These are phyloP conservation scores for Eumacrocentrus americanus DNA, from an alignment of 2,888 invertebrate species.

Conservation along the genomic window DNA sequence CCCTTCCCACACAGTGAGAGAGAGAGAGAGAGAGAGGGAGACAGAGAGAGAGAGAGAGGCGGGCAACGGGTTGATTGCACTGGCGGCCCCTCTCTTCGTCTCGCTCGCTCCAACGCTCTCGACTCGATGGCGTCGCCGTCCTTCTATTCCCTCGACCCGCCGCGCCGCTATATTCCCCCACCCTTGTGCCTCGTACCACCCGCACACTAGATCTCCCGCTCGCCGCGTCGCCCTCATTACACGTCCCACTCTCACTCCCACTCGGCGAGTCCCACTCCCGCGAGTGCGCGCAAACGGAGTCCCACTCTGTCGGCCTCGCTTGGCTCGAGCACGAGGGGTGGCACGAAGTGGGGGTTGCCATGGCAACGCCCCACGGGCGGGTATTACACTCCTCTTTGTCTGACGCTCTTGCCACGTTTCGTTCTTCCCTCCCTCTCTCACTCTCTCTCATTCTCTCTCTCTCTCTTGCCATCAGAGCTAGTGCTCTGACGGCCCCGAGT, in stretches of 20 bases:
- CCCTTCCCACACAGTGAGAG: constrained; percentile 42
- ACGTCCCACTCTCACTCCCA: constrained; percentile 31
- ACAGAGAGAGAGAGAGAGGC: constrained; percentile 48
- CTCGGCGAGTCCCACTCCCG: constrained; percentile 19
- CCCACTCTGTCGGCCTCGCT: constrained; percentile 32
- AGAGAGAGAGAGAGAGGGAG: constrained; percentile 40
- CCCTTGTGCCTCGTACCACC: constrained; percentile 28
- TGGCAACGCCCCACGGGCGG: constrained; percentile 59
- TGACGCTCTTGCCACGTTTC: constrained; percentile 35
- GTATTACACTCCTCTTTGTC: constrained; percentile 47
- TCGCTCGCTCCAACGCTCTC: constrained; percentile 32
- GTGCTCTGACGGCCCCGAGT: constrained; percentile 35
- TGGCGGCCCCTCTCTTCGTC: constrained; percentile 48
- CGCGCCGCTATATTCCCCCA: constrained; percentile 17
- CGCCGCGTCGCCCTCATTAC: constrained; percentile 24
- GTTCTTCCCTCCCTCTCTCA: constrained; percentile 30
- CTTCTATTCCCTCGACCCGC: constrained; percentile 1
- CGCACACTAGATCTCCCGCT: constrained; percentile 33
- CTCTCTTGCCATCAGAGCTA: constrained; percentile 28
- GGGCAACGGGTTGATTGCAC: constrained; percentile 60
- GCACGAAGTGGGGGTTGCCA: constrained; percentile 47
- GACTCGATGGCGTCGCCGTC: constrained; percentile 31
- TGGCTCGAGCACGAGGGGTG: constrained; percentile 27
- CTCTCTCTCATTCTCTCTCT: constrained; percentile 28
- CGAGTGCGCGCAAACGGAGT: constrained; percentile 25